Conservation (phyloP, 2,888 invertebrate genomes). For the Gastrophysa polygoni region DNA sequence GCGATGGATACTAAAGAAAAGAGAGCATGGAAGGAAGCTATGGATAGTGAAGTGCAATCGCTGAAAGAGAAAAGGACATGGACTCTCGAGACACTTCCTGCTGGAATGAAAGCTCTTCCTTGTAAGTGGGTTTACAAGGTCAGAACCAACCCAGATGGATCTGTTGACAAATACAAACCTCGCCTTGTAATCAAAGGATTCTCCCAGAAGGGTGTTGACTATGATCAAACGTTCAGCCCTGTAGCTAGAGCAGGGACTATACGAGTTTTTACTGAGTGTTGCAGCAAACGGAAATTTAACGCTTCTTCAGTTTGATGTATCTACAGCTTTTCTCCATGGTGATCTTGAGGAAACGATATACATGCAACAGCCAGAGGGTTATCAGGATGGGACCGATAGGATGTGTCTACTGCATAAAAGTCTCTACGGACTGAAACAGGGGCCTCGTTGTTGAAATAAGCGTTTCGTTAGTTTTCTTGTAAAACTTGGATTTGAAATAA, state of each 20-base stretch:
- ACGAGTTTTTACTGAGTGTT: conserved; percentile 18
- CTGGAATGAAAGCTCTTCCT: neutral
- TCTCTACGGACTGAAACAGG: conserved; percentile 18
- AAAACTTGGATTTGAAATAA: neutral
- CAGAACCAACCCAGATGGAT: too few species aligned
- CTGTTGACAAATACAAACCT: neutral
- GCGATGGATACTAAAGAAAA: neutral
- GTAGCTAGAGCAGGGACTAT: too few species aligned
- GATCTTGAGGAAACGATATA: conserved; percentile 25
- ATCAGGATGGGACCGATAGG: conserved; percentile 10
- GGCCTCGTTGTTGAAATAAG: conserved; percentile 17
- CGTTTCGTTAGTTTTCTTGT: neutral
- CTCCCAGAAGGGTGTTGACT: neutral
- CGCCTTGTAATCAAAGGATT: neutral
- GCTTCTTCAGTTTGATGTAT: conserved; percentile 44
- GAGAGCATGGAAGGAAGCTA: conserved; percentile 3
- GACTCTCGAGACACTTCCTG: neutral
- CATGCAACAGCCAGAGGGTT: conserved; percentile 33
- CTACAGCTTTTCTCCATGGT: conserved; percentile 39
- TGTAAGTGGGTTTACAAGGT: neutral
- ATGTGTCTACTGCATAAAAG: conserved; percentile 10
- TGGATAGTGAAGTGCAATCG: neutral
- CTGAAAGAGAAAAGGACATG: neutral
- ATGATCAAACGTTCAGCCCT: too few species aligned
- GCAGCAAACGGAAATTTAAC: conserved; percentile 35